Evolutionary conservation across 2,888 invertebrate genomes (phyloP), one percentile per base, ranked within the genome.

Genomic region (Orthosia incerta): DNA sequence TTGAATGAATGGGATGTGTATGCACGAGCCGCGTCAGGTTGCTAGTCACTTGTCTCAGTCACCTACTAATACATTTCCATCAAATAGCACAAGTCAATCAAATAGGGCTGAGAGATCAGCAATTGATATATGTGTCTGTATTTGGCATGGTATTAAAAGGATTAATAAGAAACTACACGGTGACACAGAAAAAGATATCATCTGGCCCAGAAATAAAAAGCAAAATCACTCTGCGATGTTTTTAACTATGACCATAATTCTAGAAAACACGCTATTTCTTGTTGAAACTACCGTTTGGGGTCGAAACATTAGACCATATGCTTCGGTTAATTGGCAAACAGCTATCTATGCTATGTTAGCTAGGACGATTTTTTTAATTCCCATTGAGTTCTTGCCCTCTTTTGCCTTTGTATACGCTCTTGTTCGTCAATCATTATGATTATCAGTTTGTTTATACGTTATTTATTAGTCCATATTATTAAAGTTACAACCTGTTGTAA

Each of bases 1-100:
- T 82, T 76, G 84, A 80, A 76, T 76, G 84, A 80, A 82, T 72
- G 80, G 66, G 84, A 82, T 84, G 80, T 84, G 82, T 81, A 83
- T 81, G 71, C 84, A 80, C 80, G 80, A 74, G 74, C 57, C 57
- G 67, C 20, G 74, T 67, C 80, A 83, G 48, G 31, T 13, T 56
- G 57, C 71, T 83, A 66, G 84, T 79, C 83, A 71, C 70, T 74
- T 83, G 80, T 71, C 84, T 68, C 39, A 61, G 23, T 83, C 74
- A 65, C 60, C 80, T 68, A 83, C 84, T 74, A 80, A 83, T 81
- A 83, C 84, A 83, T 74, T 81, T 79, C 46, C 80, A 83, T 81
- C 80, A 83, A 83, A 79, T 74, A 65, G 74, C 84, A 70, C 83
- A 62, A 71, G 80, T 81, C 80, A 65, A 81, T 83, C 80, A 83